Base-by-base conservation (phyloP, 2,797 vertebrate genomes). In the Cynopterus sphinx region DNA sequence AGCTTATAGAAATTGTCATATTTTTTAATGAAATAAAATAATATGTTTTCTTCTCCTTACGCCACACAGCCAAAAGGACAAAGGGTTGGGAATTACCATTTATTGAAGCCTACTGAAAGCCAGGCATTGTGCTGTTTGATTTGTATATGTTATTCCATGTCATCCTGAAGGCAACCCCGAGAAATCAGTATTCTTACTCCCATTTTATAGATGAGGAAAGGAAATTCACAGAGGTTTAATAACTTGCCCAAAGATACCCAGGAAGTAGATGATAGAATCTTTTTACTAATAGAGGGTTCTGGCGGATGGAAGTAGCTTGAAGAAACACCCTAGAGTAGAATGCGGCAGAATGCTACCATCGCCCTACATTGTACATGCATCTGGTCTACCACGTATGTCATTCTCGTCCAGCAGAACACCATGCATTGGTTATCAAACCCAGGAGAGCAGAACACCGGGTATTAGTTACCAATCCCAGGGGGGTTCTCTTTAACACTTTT, bases 191-290 rank as follows among this genome's bases (percentile, higher is more conserved):
- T 78, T 89, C 53, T 74, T 79, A 39, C 24, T 94, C 31, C 9
- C 24, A 17, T 65, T 88, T 92, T 61, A n/a, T 39, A 67, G 65
- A 31, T 41, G 39, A 90, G 43, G 71, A 82, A 67, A 46, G 91
- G 57, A 87, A 74, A 51, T 67, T 41, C 63, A 57, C 36, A 86
- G 82, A 93, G 6, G 70, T 94, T 92, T 65, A 70, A 31, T 91
- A 65, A 84, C 43, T 75, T 95, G 31, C 36, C 59, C 46, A 74
- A 88, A 74, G 41, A 67, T 9, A 82, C 7, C 22, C 41, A 68
- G 17, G 11, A 53, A 86, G 41, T 61, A 89, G 70, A 59, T 74
- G 67, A 75, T 91, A 57, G 41, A 89, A 28, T 65, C 33, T 73
- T 89, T 59, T 91, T 77, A 57, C 85, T 78, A 75, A 57, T 36